Evolutionary conservation across 2,888 invertebrate species (phyloP), one percentile per base, ranked within the genome.

Genomic region (Eupithecia vulgata): DNA sequence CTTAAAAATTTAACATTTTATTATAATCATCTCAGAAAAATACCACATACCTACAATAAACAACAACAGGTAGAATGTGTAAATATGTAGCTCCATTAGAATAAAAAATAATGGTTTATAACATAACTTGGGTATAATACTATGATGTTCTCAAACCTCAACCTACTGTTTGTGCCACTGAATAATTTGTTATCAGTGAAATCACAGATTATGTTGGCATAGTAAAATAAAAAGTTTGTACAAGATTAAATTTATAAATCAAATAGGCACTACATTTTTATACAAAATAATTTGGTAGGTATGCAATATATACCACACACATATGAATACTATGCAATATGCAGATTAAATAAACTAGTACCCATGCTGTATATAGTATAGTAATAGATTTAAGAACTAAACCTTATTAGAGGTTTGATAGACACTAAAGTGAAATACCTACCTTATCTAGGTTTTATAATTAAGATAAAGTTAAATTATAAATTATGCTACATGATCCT

Each of bases 1-100:
- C 80, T 74, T 78, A 75, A 80, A 80, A 81, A 82, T 81, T 78
- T 83, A 80, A 80, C 79, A 83, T 80, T 81, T 80, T 81, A 78
- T 40, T 64, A 81, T 79, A 81, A 78, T 68, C 67, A 73, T 66
- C 57, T 67, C 37, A 42, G n/a, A 69, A 73, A 71, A 73, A 77
- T 76, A 80, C 76, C 76, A 80, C 75, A n/a, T 79, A 75, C 75
- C 76, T 83, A 81, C 82, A 83, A 82, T 79, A 77, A 73, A 74
- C 69, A 69, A 67, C 80, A 81, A 76, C 66, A 80, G 71, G 30
- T 62, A 52, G 73, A 79, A 80, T 78, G 76, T 79, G 76, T 81
- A 79, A 78, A 80, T 75, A 80, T 75, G 71, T 79, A 35, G 76
- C 73, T 80, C 76, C 69, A 76, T 73, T 78, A 76, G 52, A 75